Conservation (phyloP, 2,888 invertebrate genomes). For the Antitype chi region DNA sequence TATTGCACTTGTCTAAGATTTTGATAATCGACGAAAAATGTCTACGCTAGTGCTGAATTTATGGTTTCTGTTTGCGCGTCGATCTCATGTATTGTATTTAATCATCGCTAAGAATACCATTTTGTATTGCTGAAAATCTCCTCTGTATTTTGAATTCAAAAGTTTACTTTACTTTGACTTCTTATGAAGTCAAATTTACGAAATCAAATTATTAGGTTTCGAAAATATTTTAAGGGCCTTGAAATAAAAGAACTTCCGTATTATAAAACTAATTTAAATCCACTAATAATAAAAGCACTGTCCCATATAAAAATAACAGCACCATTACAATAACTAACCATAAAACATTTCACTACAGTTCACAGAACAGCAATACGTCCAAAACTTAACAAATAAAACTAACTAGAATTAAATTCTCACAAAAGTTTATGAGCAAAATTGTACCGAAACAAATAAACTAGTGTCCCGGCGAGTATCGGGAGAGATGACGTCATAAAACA, state of each 20-base stretch:
- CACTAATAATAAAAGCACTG: slow-evolving; percentile 6
- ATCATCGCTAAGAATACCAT: not conserved
- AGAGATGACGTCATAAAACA: slow-evolving; percentile 85
- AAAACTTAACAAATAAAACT: slow-evolving; percentile 60
- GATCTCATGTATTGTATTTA: too few species aligned
- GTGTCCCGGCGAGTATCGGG: slow-evolving; percentile 68
- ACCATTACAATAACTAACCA: slow-evolving; percentile 27
- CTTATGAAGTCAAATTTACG: too few species aligned
- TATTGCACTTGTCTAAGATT: too few species aligned
- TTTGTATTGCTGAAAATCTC: not conserved
- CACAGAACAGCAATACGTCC: slow-evolving; percentile 53
- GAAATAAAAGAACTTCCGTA: not conserved
- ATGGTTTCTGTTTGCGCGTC: too few species aligned
- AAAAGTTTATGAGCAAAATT: slow-evolving; percentile 65
- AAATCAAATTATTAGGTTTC: too few species aligned
- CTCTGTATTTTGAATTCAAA: not conserved
- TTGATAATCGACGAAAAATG: too few species aligned
- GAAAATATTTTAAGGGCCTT: not conserved
- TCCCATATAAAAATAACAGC: slow-evolving; percentile 9
- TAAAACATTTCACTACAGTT: slow-evolving; percentile 56
- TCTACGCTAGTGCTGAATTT: too few species aligned
- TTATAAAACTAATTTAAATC: not conserved
- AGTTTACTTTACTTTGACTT: not conserved
- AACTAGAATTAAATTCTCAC: slow-evolving; percentile 61
- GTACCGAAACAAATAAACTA: slow-evolving; percentile 67